Conservation (phyloP, 1,140 invertebrate genomes). For the Cryptotermes secundus region DNA sequence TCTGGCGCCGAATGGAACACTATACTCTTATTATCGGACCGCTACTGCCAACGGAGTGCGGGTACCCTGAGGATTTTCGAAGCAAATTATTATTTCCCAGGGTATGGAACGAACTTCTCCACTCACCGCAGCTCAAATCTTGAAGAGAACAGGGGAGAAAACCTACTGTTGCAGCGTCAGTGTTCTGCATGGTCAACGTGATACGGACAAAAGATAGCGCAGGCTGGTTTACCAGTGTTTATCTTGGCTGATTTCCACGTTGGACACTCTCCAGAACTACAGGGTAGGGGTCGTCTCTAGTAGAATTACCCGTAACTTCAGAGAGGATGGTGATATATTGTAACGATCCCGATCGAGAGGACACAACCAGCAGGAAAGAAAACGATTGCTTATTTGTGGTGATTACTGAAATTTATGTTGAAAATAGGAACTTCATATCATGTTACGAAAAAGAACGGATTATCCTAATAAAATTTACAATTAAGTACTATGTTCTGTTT, state of each 20-base stretch:
- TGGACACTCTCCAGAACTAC: neutral
- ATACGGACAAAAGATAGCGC: neutral
- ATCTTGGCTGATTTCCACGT: conserved; percentile 2
- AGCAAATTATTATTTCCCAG: conserved; percentile 1
- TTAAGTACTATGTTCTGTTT: too few species aligned
- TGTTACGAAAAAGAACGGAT: too few species aligned
- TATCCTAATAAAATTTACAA: too few species aligned
- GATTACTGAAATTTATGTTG: too few species aligned
- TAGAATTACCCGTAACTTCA: neutral
- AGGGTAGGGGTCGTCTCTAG: neutral
- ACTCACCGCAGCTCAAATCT: neutral
- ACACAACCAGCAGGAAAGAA: neutral
- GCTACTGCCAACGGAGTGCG: neutral
- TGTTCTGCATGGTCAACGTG: neutral
- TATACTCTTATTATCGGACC: neutral
- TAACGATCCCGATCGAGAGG: neutral
- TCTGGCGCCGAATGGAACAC: neutral
- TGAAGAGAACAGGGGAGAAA: neutral
- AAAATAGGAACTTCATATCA: too few species aligned
- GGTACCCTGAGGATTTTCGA: neutral
- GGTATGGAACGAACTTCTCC: neutral
- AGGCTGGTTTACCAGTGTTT: neutral
- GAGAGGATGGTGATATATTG: neutral
- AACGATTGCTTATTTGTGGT: neutral
- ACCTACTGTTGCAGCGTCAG: neutral